Conservation (phyloP, 1,140 invertebrate species). For the Pentalonia nigronervosa region DNA sequence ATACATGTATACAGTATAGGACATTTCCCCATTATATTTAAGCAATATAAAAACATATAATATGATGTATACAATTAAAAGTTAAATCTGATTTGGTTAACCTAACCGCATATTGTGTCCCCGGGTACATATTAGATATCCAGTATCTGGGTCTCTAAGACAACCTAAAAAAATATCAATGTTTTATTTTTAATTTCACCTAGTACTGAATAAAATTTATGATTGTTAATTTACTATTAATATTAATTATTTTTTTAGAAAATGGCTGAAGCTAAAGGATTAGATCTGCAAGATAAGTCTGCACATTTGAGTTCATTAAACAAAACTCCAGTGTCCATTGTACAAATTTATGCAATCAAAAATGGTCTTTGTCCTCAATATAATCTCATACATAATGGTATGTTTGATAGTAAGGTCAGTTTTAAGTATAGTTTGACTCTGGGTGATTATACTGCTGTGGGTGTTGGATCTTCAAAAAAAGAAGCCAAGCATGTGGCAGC, state of each 20-base stretch:
- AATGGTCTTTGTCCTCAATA: slow-evolving; percentile 72
- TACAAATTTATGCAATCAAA: slow-evolving; percentile 77
- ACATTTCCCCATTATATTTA: no score
- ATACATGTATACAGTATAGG: no score
- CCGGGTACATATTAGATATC: no score
- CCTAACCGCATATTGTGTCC: no score
- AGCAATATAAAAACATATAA: no score
- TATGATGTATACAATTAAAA: no score
- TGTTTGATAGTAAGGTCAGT: slow-evolving; percentile 74
- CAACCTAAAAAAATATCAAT: no score
- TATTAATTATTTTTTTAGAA: slow-evolving; percentile 13
- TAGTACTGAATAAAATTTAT: no score
- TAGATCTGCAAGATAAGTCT: slow-evolving; percentile 2
- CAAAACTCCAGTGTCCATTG: slow-evolving; percentile 76
- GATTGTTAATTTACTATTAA: not conserved
- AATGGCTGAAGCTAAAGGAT: not conserved
- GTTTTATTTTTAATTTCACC: no score
- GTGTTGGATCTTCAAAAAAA: slow-evolving; percentile 73
- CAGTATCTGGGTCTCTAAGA: no score
- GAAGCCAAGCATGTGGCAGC: slow-evolving; percentile 76
- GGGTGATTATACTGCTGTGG: slow-evolving; percentile 62
- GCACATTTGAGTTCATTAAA: slow-evolving; percentile 57
- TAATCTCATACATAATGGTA: slow-evolving; percentile 73
- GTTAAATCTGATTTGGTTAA: no score
- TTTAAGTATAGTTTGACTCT: slow-evolving; percentile 69